Conservation (phyloP, 1,140 invertebrate species). For the Drosophila kanapiae region DNA sequence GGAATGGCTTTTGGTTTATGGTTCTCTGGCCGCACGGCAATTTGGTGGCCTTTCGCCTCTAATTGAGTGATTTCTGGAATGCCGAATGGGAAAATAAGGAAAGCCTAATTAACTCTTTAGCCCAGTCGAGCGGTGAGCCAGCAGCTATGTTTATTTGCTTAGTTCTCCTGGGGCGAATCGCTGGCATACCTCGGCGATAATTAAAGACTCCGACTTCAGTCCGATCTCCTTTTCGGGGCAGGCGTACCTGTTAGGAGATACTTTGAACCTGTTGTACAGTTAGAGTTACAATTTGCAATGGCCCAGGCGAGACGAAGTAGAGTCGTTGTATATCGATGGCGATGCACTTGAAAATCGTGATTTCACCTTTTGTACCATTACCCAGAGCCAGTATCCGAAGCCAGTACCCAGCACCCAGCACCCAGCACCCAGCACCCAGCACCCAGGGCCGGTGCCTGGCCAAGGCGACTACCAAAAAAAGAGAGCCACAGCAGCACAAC, state of each 20-base stretch:
- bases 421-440: constrained; percentile 31
- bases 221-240: constrained; percentile 60
- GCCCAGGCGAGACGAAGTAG: constrained; percentile 44
- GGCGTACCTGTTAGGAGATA: constrained; percentile 83
- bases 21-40: constrained; percentile 24
- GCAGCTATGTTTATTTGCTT: constrained; percentile 68
- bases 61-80: constrained; percentile 78
- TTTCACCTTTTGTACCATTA: constrained; percentile 79
- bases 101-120: constrained; percentile 79
- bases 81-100: constrained; percentile 39
- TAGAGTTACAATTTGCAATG: constrained; percentile 83
- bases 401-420: constrained; percentile 29
- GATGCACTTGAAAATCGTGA: constrained; percentile 84
- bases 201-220: constrained; percentile 58
- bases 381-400: constrained; percentile 24
- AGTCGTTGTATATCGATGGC: constrained; percentile 78
- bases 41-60: constrained; percentile 76
- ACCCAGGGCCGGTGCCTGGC: constrained; percentile 30
- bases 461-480: constrained; percentile 25
- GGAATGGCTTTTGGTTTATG: constrained; percentile 47
- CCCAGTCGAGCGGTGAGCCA: not conserved
- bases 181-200: constrained; percentile 76
- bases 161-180: constrained; percentile 59
- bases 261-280: constrained; percentile 84
- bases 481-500: constrained; percentile 43